A percentile compares a stretch with the other conserved stretches of the same genome.
These are phyloP conservation scores for Cathartes aura DNA, from an alignment of 2,113 vertebrate species.

Conservation along the genomic window DNA sequence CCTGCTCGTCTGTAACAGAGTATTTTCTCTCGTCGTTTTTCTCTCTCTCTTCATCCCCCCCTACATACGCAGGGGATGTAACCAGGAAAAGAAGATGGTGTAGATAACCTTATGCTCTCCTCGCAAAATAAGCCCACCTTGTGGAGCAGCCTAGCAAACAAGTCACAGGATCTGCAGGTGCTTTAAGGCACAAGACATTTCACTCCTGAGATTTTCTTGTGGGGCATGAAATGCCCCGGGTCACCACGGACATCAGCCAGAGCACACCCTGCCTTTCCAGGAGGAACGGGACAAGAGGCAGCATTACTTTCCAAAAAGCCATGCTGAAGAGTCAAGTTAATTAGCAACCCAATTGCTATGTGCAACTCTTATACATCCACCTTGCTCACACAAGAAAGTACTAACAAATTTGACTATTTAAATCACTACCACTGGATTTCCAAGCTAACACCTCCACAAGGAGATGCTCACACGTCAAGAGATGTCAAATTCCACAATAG, in stretches of 20 bases:
- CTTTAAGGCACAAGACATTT: background rate
- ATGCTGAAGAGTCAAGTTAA: background rate
- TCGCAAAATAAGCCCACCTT: background rate
- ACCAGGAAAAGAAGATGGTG: background rate
- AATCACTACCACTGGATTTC: background rate
- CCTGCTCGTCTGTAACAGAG: background rate
- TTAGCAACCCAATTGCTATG: background rate
- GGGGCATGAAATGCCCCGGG: background rate
- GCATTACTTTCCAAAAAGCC: background rate
- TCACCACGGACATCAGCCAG: background rate
- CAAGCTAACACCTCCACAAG: background rate
- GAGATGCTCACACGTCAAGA: background rate
- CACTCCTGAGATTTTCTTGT: background rate
- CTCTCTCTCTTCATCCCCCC: no score
- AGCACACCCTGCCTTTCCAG: background rate
- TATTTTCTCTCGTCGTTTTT: background rate
- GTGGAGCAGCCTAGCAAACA: background rate
- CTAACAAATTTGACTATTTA: background rate
- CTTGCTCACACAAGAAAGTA: background rate
- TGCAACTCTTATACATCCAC: background rate
- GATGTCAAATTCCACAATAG: background rate
- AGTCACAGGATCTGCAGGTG: background rate
- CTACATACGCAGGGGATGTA: fast-evolving
- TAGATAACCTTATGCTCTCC: background rate
- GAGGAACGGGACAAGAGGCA: background rate